Conservation (phyloP, 2,113 vertebrate genomes). For the Electrona antarctica region DNA sequence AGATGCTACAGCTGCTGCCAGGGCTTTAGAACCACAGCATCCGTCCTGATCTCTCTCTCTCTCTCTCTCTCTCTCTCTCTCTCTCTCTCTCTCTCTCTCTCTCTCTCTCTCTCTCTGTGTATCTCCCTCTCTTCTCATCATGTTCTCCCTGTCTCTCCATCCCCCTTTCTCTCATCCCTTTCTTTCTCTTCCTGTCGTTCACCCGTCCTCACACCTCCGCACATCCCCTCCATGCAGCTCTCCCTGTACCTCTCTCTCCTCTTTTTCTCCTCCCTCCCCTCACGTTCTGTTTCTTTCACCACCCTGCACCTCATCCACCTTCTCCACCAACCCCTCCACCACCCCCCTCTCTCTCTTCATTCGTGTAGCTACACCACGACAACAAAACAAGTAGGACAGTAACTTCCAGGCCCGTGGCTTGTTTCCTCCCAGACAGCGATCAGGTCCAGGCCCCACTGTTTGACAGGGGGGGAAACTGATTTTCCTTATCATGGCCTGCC, state of each 20-base stretch:
- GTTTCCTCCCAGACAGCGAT: slow-evolving; percentile 83
- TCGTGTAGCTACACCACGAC: slow-evolving; percentile 75
- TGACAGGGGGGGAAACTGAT: slow-evolving; percentile 90
- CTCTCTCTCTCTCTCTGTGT: slow-evolving; percentile 77
- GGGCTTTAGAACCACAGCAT: slow-evolving; percentile 69
- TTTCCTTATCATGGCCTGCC: slow-evolving; percentile 92
- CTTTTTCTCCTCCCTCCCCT: background rate
- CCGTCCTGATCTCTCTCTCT: slow-evolving; percentile 65
- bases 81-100: slow-evolving; percentile 69
- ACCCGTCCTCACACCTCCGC: slow-evolving; percentile 12
- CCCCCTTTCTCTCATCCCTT: slow-evolving; percentile 2
- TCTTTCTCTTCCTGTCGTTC: background rate
- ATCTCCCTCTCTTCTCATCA: background rate
- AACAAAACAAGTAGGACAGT: slow-evolving; percentile 83
- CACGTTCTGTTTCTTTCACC: slow-evolving; percentile 3
- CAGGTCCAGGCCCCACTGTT: slow-evolving; percentile 77
- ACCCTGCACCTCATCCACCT: background rate
- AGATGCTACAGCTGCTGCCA: slow-evolving; percentile 76
- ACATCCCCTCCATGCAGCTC: slow-evolving; percentile 38
- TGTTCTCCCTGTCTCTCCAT: slow-evolving; percentile 36
- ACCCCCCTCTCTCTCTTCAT: slow-evolving; percentile 46
- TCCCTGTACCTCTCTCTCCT: slow-evolving; percentile 39
- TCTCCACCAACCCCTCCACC: background rate
- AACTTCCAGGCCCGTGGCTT: slow-evolving; percentile 80
- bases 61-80: slow-evolving; percentile 60